phyloP scores from a whole-genome alignment of 2,797 vertebrate species.

The Otolemur crassicaudatus region DNA sequence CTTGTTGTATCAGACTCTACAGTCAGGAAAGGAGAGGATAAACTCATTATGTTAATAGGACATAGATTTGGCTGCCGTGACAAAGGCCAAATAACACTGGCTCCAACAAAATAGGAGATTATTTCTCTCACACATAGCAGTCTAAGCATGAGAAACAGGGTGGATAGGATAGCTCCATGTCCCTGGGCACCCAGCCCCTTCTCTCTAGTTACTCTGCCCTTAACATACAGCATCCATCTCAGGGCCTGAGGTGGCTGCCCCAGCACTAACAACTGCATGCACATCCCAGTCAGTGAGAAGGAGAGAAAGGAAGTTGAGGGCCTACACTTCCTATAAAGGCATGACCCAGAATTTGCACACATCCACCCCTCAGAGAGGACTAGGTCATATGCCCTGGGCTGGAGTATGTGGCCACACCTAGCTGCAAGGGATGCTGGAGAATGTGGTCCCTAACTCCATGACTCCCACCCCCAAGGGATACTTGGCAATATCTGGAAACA shows the following conservation, averaged over 20 bases:
- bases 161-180: no score
- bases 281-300: background rate
- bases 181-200: background rate
- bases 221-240: background rate
- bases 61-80: background rate
- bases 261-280: background rate
- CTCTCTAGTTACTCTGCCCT: background rate
- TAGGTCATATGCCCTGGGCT: background rate
- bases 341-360: background rate
- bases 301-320: background rate
- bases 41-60: background rate
- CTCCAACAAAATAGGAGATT: background rate
- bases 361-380: background rate
- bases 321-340: background rate
- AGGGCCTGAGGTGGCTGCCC: background rate
- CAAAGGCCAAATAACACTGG: background rate
- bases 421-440: conserved; percentile 55
- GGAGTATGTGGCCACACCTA: background rate
- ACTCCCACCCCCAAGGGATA: background rate
- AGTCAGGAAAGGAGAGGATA: background rate
- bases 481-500: background rate
- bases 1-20: background rate
- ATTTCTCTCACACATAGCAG: background rate
- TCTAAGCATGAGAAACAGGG: no score
- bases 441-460: background rate